Base-by-base conservation (phyloP, 2,888 invertebrate species). In the Nowickia ferox region DNA sequence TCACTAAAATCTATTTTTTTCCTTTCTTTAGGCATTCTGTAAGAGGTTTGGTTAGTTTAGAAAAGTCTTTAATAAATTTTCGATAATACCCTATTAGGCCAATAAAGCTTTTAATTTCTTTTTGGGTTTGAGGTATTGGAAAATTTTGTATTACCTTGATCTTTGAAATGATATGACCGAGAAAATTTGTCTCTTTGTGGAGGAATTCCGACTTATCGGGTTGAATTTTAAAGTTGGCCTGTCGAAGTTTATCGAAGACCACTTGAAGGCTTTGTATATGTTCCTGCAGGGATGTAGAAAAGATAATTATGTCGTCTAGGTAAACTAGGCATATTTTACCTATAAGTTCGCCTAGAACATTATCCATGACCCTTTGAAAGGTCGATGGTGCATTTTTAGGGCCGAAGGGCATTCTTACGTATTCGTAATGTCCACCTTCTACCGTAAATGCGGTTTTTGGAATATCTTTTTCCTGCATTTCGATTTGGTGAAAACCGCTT, bases 401-500 rank as follows among this genome's bases (percentile, higher is more conserved):
- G 6, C 86, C 86, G 15, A 87, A 87, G 2, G 30, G 30, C 4
- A 30, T 30, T 30, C 30, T 30, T 3, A 30, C 30, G 30, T 30
- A 30, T 4, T 30, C 30, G 4, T 30, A 30, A 30, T 30, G 30
- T 30, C 87, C 89, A 17, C 69, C 76, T 17, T 88, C 75, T 0
- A 87, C 82, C 1, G 84, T 78, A 68, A 89, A 89, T 11, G 87
- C 88, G 0, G 87, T 88, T 72, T 88, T 89, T 13, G 51, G 69
- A 19, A 87, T 83, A 40, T 89, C 88, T 13, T 63, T 15, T 5
- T 75, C 15, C 4, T 87, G 42, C 86, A 91, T 89, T 22, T 88
- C 87, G 1, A 91, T 90, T 72, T 91, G 90, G 48, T 91, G 89
- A 68, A 90, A 91, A 0, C 90, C 90, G 0, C 87, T 89, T 30